Base-by-base conservation (phyloP, 2,888 invertebrate species). In the Himalopsyche tibetana region DNA sequence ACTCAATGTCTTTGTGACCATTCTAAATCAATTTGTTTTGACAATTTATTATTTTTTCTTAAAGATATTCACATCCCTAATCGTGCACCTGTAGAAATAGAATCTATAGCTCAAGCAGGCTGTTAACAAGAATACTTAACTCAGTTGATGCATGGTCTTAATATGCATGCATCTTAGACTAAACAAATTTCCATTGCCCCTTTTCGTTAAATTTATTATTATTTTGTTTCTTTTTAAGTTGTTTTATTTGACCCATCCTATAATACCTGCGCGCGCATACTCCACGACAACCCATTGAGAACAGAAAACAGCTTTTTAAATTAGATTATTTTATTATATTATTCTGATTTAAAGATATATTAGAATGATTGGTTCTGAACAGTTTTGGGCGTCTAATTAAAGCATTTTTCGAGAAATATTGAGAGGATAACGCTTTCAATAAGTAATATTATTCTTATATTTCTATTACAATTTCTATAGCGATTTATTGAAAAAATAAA, bases 151-250 rank as follows among this genome's bases (percentile, higher is more conserved):
- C 84, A 83, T 82, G 82, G 74, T 79, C 84, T 85, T 85, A 85
- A 88, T 88, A 85, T 83, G 85, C 82, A 82, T 83, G 85, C 82
- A 84, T 80, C 86, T 87, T 56, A 82, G 85, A 74, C 86, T 83
- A 82, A 63, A 87, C 87, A 86, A 88, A 88, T 88, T 88, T 88
- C 86, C 86, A 84, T 86, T 85, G 85, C 82, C 82, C 85, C 56
- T 87, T 51, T 63, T 63, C 63, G 63, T 63, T 63, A 45, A 55
- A 55, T 51, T 36, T 79, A 55, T 82, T 38, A 15, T 85, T 83
- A 51, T 74, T 83, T 85, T 82, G 28, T 81, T 83, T 55, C 38
- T 81, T 85, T 85, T 85, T 82, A 81, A 81, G 80, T 63, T 19
- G 63, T 63, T 63, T 63, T 63, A 56, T 56, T 63, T 63, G 19